Conservation (phyloP, 2,113 vertebrate genomes). For the Tychaedon coryphoeus region DNA sequence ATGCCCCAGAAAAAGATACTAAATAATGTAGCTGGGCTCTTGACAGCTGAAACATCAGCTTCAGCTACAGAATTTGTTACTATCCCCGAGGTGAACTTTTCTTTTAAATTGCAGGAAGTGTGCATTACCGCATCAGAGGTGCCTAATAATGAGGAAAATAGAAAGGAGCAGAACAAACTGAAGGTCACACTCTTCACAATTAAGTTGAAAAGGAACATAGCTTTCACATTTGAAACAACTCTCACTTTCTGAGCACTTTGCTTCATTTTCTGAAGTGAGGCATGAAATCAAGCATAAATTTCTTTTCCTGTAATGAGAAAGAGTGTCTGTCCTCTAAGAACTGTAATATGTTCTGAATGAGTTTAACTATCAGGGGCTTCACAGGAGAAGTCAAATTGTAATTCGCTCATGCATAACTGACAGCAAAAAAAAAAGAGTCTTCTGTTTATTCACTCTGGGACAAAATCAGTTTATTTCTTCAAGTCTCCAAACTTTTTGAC, state of each 20-base stretch:
- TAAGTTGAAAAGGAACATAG: neutral
- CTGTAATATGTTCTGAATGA: neutral
- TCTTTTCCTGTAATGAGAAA: neutral
- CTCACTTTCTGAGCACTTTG: neutral
- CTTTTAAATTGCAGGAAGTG: neutral
- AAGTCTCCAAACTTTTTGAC: neutral
- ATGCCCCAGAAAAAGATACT: neutral
- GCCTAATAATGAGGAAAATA: neutral
- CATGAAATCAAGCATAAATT: conserved; percentile 8
- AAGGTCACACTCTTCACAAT: neutral
- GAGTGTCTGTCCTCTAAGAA: neutral
- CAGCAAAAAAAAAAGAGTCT: neutral
- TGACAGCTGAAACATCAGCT: neutral
- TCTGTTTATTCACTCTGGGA: neutral
- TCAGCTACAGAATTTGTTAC: neutral
- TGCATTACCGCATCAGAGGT: neutral
- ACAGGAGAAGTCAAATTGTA: neutral
- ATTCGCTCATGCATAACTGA: neutral
- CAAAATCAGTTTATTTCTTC: neutral
- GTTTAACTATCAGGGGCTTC: neutral
- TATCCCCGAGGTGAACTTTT: neutral
- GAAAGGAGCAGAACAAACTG: conserved; percentile 6
- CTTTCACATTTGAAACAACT: neutral
- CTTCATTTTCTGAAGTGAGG: conserved; percentile 7
- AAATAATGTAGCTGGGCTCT: neutral